These are phyloP conservation scores for Andrena marginata DNA, from an alignment of 2,888 invertebrate genomes.

Conservation along the genomic window DNA sequence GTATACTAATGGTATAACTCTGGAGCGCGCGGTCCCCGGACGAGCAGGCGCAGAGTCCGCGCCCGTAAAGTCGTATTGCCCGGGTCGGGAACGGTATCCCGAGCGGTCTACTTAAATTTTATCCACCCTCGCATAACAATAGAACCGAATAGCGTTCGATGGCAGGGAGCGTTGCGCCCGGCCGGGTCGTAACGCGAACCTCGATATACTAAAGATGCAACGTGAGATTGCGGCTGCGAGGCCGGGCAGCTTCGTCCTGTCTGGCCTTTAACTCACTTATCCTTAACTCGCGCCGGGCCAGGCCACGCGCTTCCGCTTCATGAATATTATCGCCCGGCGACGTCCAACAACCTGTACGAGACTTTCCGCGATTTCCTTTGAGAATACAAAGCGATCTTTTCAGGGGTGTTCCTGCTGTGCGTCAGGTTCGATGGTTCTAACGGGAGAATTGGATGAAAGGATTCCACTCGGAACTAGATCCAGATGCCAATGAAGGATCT, in stretches of 20 bases:
- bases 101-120: conserved; percentile 34
- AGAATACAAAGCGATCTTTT: neutral
- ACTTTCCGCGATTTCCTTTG: neutral
- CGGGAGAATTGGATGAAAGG: neutral
- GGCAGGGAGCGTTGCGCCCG: conserved; percentile 13
- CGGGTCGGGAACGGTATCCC: neutral
- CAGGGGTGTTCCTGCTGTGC: neutral
- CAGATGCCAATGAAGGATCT: neutral
- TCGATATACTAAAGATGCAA: conserved; percentile 68
- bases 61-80: neutral
- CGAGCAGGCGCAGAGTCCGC: neutral
- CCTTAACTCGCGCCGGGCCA: neutral
- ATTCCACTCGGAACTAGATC: neutral
- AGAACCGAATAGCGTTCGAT: conserved; percentile 27
- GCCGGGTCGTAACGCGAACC: conserved; percentile 37
- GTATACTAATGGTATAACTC: neutral
- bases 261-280: conserved; percentile 36
- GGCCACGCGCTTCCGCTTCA: conserved; percentile 23
- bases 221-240: conserved; percentile 61
- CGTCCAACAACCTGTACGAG: neutral
- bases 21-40: neutral
- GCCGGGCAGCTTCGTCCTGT: neutral
- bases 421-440: neutral
- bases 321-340: conserved; percentile 30
- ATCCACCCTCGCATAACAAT: conserved; percentile 44